phyloP scores from a whole-genome alignment of 2,113 vertebrate genomes.

The Suricata suricatta region DNA sequence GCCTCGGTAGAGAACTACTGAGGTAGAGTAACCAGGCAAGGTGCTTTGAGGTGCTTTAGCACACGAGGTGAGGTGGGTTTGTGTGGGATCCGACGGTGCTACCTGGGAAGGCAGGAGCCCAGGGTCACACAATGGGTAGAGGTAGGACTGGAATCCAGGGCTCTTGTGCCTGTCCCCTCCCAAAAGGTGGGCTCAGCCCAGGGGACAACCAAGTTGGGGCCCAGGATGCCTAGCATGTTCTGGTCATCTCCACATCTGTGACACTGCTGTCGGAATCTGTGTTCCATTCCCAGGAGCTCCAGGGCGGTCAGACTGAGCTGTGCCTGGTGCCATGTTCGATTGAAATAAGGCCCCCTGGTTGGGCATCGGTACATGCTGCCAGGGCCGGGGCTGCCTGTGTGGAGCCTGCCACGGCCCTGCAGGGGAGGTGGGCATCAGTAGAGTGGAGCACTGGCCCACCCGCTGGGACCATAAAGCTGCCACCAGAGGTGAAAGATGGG shows the following conservation, averaged over 20 bases:
- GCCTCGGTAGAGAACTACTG: not conserved
- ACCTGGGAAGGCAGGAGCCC: not conserved
- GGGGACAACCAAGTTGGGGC: not conserved
- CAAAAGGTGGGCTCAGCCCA: not conserved
- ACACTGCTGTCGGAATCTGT: not conserved
- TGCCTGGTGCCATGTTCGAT: not conserved
- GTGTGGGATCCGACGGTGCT: not conserved
- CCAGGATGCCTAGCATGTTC: not conserved
- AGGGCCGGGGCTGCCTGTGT: not conserved
- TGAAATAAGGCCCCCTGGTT: not conserved
- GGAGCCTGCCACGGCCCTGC: not conserved
- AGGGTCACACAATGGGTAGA: not conserved
- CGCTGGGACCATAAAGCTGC: not conserved
- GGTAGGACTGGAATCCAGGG: not conserved
- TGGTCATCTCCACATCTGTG: too few relatives aligned
- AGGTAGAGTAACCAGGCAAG: not conserved
- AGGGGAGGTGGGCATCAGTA: not conserved
- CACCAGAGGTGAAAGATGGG: conserved; percentile 36
- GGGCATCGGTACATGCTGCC: not conserved
- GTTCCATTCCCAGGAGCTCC: not conserved
- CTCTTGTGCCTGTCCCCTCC: not conserved
- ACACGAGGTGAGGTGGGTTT: not conserved
- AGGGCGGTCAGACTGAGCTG: not conserved
- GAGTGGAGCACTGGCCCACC: not conserved
- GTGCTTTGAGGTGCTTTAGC: not conserved